Conservation (phyloP, 1,140 invertebrate genomes). For the Trichonephila clavipes region DNA sequence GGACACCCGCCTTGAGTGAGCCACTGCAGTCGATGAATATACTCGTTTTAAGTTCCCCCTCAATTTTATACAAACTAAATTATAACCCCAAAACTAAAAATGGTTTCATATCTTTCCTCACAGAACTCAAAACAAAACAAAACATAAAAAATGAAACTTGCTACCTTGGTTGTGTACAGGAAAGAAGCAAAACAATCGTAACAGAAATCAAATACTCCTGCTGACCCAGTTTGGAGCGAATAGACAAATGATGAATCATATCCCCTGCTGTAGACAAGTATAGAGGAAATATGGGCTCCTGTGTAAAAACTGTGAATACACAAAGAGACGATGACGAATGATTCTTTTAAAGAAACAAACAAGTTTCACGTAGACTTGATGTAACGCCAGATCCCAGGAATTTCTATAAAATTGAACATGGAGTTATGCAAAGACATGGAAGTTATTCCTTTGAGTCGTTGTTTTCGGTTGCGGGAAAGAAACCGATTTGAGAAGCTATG, state of each 20-base stretch:
- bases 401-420: slow-evolving; percentile 8
- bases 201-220: slow-evolving; percentile 53
- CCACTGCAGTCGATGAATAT: no score
- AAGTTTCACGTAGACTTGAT: slow-evolving; percentile 10
- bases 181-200: slow-evolving; percentile 30
- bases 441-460: neutral
- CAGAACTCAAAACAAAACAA: neutral
- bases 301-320: slow-evolving; percentile 66
- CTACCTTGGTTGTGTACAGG: neutral
- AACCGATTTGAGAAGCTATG: neutral
- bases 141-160: neutral
- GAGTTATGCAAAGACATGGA: neutral
- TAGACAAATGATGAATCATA: slow-evolving; percentile 58
- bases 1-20: no score
- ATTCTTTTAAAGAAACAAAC: slow-evolving; percentile 45
- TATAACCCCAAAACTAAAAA: no score
- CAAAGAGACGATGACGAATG: slow-evolving; percentile 61
- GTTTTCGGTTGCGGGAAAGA: no score
- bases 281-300: slow-evolving; percentile 22
- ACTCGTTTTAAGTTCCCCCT: no score
- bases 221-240: slow-evolving; percentile 48
- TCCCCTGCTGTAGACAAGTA: slow-evolving; percentile 12
- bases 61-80: no score
- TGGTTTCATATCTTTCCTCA: no score
- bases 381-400: slow-evolving; percentile 25